Base-by-base conservation (phyloP, 1,140 invertebrate genomes). In the Mercenaria mercenaria region DNA sequence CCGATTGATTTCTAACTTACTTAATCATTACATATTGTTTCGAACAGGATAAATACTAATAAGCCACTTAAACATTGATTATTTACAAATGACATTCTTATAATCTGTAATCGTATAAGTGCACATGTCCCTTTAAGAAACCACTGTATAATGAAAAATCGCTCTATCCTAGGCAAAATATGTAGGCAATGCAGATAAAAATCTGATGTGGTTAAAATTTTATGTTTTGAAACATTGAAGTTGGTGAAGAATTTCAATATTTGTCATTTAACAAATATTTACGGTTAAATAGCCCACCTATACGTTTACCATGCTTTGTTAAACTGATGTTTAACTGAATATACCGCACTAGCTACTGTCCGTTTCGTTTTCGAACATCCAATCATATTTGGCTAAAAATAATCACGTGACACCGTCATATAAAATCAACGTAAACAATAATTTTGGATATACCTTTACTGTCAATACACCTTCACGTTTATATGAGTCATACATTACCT, bases 391-490 rank as follows among this genome's bases (percentile, higher is more conserved):
- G 37, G n/a, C 10, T 39, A 18, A 34, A 85, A 74, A 0, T 59
- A 37, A 39, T 34, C 83, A 85, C 69, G 67, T 85, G 83, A 72
- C 50, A 37, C 18, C 23, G 83, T 18, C 67, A 29, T 67, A 85
- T 85, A 85, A 37, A 85, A 34, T 56, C 83, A 69, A 74, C 11
- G 64, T 85, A 85, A 72, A 85, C 64, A 85, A 37, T 34, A 64
- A 32, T 11, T 32, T 79, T 56, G 47, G n/a, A 56, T 56, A 79
- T 52, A 52, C 43, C 29, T 79, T 37, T 11, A 26, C 32, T 52
- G 76, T 50, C 47, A 18, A 23, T 59, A 52, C 37, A 37, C 20
- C 32, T 32, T 72, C 4, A 39, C 15, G 39, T 72, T 13, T 32
- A 34, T 23, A 29, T 72, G 29, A 32, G 13, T 32, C 32, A 32